These are phyloP conservation scores for Amblyopsis hoosieri DNA, from an alignment of 2,797 vertebrate genomes.

Conservation along the genomic window DNA sequence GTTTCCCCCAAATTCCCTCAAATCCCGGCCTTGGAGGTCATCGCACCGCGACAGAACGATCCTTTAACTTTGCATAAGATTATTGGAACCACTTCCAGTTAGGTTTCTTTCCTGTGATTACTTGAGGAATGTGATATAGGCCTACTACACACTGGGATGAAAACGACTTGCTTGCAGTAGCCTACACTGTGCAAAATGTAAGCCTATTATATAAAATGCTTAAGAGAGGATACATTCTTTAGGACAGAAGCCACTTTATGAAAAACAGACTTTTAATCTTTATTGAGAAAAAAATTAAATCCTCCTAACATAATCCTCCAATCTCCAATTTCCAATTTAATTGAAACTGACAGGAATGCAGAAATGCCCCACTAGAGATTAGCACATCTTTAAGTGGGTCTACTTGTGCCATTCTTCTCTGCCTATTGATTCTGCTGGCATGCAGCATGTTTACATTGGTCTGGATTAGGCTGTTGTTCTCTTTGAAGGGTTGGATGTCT, in stretches of 20 bases:
- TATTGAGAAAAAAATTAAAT: constrained; percentile 4
- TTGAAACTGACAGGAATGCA: constrained; percentile 21
- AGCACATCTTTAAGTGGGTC: constrained; percentile 14
- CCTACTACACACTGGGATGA: too few species aligned
- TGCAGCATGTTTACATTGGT: constrained; percentile 30
- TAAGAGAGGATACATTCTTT: constrained; percentile 31
- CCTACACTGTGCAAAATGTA: constrained; percentile 14
- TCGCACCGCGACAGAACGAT: constrained; percentile 32
- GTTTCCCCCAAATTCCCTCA: constrained; percentile 21
- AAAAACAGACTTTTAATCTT: constrained; percentile 29
- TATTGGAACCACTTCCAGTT: background rate
- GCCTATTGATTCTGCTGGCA: constrained; percentile 6
- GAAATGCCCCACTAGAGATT: constrained; percentile 6
- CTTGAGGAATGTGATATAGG: too few species aligned
- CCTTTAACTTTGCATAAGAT: constrained; percentile 6
- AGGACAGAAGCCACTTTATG: constrained; percentile 29
- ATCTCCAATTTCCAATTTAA: constrained; percentile 13
- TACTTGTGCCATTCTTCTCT: constrained; percentile 15
- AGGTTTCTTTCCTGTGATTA: constrained; percentile 13
- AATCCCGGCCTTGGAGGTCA: constrained; percentile 28
- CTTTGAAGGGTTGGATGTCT: constrained; percentile 25
- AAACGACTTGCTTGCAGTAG: too few species aligned
- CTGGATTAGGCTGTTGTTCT: constrained; percentile 26
- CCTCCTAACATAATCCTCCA: background rate
- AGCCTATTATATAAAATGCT: constrained; percentile 33